phyloP scores from a whole-genome alignment of 2,113 vertebrate genomes.

The Thamnophis sirtalis region DNA sequence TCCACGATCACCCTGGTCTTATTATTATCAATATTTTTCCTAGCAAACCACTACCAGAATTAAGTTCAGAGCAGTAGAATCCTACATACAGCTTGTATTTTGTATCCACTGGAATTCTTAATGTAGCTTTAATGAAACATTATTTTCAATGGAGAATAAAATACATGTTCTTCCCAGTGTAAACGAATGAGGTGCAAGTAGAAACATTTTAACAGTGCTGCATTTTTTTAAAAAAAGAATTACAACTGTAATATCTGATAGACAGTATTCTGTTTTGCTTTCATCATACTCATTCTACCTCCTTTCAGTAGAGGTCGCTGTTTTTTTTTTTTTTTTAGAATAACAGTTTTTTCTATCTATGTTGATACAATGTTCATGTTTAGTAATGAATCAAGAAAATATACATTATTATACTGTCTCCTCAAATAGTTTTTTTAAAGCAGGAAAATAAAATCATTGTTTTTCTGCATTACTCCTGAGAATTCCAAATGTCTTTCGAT shows the following conservation, averaged over 20 bases:
- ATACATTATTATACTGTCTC: neutral
- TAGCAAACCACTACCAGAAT: neutral
- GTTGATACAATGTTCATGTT: neutral
- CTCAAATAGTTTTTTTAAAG: neutral
- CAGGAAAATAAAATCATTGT: neutral
- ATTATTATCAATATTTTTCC: neutral
- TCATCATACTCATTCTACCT: neutral
- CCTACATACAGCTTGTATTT: neutral
- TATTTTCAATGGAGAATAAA: neutral
- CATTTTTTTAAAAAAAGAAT: neutral
- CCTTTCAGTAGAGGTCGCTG: constrained; percentile 5
- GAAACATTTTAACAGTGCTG: neutral
- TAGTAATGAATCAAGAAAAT: neutral
- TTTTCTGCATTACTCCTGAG: neutral
- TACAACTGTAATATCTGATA: neutral
- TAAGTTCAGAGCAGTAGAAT: neutral
- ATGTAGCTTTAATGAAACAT: neutral
- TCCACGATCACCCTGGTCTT: neutral
- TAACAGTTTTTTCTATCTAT: neutral
- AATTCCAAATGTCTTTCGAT: neutral
- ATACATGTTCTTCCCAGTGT: neutral
- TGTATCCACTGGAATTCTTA: neutral
- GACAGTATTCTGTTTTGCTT: neutral
- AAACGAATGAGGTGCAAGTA: neutral
- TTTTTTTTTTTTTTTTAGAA: neutral